Base-by-base conservation (phyloP, 2,113 vertebrate species). In the Hydrolagus affinis region DNA sequence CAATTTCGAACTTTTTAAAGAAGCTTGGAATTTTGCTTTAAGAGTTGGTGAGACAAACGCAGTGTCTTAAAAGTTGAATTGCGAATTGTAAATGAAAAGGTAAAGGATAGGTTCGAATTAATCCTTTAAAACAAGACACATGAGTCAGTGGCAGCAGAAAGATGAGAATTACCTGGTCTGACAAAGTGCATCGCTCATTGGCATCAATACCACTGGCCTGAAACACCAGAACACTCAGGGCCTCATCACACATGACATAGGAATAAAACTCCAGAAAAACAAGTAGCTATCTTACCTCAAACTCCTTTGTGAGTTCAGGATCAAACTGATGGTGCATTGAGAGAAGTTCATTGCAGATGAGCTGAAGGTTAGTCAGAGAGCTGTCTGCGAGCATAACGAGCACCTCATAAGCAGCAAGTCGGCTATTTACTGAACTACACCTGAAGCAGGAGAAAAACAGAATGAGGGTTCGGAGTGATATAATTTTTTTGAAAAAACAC, bases 341-440 rank as follows among this genome's bases (percentile, higher is more conserved):
- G 86, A 98, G 93, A 8, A 99, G 91, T 88, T 99, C 97, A 88
- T 89, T 95, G 60, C 95, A 96, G 89, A 99, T 97, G 68, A 99
- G 96, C 86, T 95, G 95, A 72, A 99, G 94, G 87, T 99, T 99
- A 86, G 94, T 91, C 85, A 97, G 94, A 1, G 97, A 99, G 89
- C 97, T 98, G 89, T 99, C 97, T n/a, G 97, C 96, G 88, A 99
- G 87, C 97, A 99, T 99, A 70, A 99, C 97, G 86, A 99, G 92
- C 78, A 99, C 98, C 90, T 99, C 98, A 60, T 98, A 99, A 30
- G 98, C 98, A 86, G 98, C 98, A 88, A 99, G 91, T 30, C 98
- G 91, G 89, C 98, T 99, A 89, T 95, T 98, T 62, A 95, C 95
- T 66, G 96, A 97, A 90, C 96, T 99, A 92, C 98, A 99, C 89